Percentiles rank a stretch among this genome's conserved stretches.
Conservation (phyloP, 2,797 vertebrate genomes). For the Pagetopsis macropterus region DNA sequence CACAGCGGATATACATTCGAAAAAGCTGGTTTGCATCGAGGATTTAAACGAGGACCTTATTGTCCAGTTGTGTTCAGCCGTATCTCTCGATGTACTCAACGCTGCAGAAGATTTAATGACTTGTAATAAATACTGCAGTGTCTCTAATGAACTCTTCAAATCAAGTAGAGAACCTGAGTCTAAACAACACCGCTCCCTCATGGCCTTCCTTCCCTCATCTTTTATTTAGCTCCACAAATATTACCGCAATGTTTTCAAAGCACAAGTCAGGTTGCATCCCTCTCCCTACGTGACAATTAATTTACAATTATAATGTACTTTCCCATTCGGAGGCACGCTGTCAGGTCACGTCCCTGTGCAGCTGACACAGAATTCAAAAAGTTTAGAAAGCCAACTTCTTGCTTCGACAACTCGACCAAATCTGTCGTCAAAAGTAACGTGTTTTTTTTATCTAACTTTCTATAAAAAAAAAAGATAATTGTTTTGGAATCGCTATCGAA, state of each 20-base stretch:
- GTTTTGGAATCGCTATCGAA: neutral
- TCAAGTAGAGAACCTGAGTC: slow-evolving; percentile 48
- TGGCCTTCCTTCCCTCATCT: slow-evolving; percentile 48
- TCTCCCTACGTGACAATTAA: slow-evolving; percentile 1
- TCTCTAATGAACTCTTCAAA: slow-evolving; percentile 62
- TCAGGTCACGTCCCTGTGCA: neutral
- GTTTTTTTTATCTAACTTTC: no score
- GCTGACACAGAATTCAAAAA: slow-evolving; percentile 2
- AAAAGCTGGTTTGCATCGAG: neutral
- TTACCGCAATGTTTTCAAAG: slow-evolving; percentile 31
- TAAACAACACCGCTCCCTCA: slow-evolving; percentile 38
- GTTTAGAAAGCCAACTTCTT: neutral
- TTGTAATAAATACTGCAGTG: slow-evolving; percentile 39
- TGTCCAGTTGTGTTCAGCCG: neutral
- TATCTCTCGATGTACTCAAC: slow-evolving; percentile 10
- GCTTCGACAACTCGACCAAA: neutral
- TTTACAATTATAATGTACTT: slow-evolving; percentile 45
- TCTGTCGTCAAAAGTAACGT: no score
- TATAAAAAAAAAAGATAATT: neutral
- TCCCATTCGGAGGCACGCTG: neutral
- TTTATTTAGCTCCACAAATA: slow-evolving; percentile 59
- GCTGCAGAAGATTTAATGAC: slow-evolving; percentile 29
- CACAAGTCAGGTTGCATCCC: slow-evolving; percentile 14
- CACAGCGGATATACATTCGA: slow-evolving; percentile 4
- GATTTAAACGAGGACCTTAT: neutral